These are phyloP conservation scores for Antheraea pernyi DNA, from an alignment of 1,140 invertebrate species.

Conservation along the genomic window DNA sequence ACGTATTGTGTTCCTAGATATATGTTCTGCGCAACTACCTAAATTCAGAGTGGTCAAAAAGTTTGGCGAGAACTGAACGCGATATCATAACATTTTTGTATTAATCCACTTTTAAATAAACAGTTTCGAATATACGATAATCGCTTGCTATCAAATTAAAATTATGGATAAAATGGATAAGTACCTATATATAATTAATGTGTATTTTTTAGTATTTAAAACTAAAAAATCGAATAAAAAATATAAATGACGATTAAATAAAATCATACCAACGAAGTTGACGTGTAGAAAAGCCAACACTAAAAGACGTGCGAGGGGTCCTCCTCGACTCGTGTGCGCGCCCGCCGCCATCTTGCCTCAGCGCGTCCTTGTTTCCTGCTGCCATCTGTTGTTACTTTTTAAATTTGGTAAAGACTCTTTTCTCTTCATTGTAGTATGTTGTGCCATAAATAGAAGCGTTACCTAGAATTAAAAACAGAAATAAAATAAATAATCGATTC, in stretches of 20 bases:
- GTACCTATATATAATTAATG: too few species aligned
- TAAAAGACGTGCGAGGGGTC: slow-evolving; percentile 61
- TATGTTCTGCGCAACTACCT: too few species aligned
- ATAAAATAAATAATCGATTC: neutral
- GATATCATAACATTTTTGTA: too few species aligned
- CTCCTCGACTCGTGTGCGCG: slow-evolving; percentile 44
- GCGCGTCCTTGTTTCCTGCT: slow-evolving; percentile 47
- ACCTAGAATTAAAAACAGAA: neutral
- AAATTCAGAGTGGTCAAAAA: too few species aligned
- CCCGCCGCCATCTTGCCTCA: slow-evolving; percentile 62
- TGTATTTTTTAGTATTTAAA: too few species aligned
- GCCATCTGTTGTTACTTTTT: slow-evolving; percentile 46
- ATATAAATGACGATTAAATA: slow-evolving; percentile 1
- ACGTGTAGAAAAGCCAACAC: slow-evolving; percentile 64
- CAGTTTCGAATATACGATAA: too few species aligned
- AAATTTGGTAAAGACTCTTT: slow-evolving; percentile 21
- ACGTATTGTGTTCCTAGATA: too few species aligned
- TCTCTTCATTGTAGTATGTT: slow-evolving; percentile 29
- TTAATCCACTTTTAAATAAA: too few species aligned
- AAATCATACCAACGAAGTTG: slow-evolving; percentile 70
- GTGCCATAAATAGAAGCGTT: neutral
- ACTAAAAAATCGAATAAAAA: neutral
- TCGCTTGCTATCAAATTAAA: too few species aligned
- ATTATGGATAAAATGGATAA: too few species aligned
- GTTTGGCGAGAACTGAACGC: too few species aligned